Evolutionary conservation across 1,140 invertebrate genomes (phyloP), one percentile per base, ranked within the genome.

Genomic region (Centruroides sculpturatus): DNA sequence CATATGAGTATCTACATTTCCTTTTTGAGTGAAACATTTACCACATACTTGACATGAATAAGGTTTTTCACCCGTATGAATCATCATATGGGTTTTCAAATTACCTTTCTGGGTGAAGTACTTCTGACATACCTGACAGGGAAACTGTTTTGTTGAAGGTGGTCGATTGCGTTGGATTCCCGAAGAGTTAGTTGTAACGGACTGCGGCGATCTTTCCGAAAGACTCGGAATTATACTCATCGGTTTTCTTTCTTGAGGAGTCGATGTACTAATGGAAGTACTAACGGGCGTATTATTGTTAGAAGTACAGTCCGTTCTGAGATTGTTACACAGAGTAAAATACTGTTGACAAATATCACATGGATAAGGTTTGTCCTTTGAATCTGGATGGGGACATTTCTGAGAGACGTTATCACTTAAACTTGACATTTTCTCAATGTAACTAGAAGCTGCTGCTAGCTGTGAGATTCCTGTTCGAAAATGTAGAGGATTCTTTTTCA

Each of bases 61-160:
- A n/a, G 72, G 72, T 59, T 73, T 73, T 51, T 72, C 69, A 13
- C 80, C 80, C 3, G 77, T 72, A 69, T 82, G 80, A 62, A 81
- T 83, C 62, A 81, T 71, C 69, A 76, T 73, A 68, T 82, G 80
- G 9, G 71, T 71, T 13, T 72, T 91, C 1, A 73, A 65, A 57
- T 71, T 74, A 58, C 69, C 69, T 65, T 70, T 70, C 59, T 70
- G 69, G 23, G 69, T 70, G 48, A 70, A 70, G 47, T 59, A 61
- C 59, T 64, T 67, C 55, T 69, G 62, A 55, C 69, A 70, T 47
- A 70, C 64, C 41, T 65, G 67, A 57, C 69, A 70, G 34, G 68
- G 65, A 59, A 70, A 70, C 55, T 66, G 66, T 61, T 68, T 68
- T n/a, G 59, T 68, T n/a, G 64, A 59, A 50, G 60, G 59, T 11